A percentile compares a stretch with the other conserved stretches of the same genome.
Conservation (phyloP, 2,797 vertebrate species). For the Nyctibius grandis region DNA sequence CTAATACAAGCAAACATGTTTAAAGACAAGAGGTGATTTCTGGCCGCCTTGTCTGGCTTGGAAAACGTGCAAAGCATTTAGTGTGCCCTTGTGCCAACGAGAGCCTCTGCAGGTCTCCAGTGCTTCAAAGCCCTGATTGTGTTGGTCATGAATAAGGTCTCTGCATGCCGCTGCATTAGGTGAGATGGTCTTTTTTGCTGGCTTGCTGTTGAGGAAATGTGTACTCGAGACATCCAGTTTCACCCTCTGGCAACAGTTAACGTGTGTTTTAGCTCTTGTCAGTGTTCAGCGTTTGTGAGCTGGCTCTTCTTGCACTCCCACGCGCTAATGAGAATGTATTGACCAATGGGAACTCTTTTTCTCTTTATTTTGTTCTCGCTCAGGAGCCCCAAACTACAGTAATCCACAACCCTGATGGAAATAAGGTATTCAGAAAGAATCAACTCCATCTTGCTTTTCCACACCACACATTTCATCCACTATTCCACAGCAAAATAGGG, state of each 20-base stretch:
- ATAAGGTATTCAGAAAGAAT: constrained; percentile 90
- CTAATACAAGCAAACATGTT: not conserved
- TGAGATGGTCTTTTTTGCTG: constrained; percentile 27
- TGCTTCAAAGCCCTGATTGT: constrained; percentile 64
- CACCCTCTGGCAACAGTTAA: constrained; percentile 57
- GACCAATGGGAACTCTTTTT: constrained; percentile 78
- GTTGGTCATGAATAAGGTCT: constrained; percentile 73
- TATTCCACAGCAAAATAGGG: not conserved
- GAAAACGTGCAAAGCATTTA: not conserved
- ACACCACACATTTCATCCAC: constrained; percentile 65
- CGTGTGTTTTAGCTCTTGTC: constrained; percentile 68
- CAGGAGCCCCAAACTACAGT: constrained; percentile 99
- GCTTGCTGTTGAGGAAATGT: constrained; percentile 30
- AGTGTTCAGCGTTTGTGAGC: constrained; percentile 56
- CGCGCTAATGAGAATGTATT: constrained; percentile 55
- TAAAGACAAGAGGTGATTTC: not conserved
- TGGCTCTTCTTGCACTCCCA: constrained; percentile 63
- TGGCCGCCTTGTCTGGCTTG: not conserved
- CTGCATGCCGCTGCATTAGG: constrained; percentile 74
- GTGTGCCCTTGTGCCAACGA: not conserved
- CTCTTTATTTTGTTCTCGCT: constrained; percentile 82
- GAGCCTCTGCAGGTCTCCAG: constrained; percentile 60
- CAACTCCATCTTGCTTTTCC: constrained; percentile 64
- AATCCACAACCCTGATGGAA: constrained; percentile 99
- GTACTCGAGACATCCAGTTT: constrained; percentile 31